Base-by-base conservation (phyloP, 2,113 vertebrate species). In the Mesitornis unicolor region DNA sequence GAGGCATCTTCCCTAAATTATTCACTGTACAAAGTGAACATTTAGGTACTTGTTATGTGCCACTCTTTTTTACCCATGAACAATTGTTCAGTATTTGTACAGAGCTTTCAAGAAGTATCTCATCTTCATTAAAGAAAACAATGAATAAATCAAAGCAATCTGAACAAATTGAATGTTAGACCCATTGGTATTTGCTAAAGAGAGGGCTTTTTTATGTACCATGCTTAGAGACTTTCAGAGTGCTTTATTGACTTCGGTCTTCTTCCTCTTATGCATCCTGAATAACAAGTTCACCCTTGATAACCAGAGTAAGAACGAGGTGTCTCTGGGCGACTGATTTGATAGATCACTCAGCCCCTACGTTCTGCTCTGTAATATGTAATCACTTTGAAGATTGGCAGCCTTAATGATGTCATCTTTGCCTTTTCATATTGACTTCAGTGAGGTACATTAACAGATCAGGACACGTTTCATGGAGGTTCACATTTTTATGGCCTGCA, bases 1-100 rank as follows among this genome's bases (percentile, higher is more conserved):
- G 42, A 54, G 12, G 33, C 5, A 10, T 2, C 16, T 71, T 31
- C 13, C 20, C 43, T 59, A 54, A 78, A 63, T 33, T 22, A 43
- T 45, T 70, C 16, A 26, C 25, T 47, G 11, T 38, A 28, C 47
- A 60, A 61, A 64, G 8, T 13, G 35, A 51, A 6, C 29, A 11
- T 29, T 33, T 10, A 50, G 35, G 13, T 6, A 53, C 3, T 48
- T 53, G 7, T 21, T 40, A 15, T 0, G 1, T 31, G n/a, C 22
- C 57, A 68, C 14, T 36, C 29, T 42, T 70, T 51, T 68, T 42
- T 31, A 57, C 7, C 10, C 19, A 29, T 18, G 28, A 60, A 20
- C 29, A 69, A 40, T 26, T 2, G 1, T 51, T 79, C 56, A 71
- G 11, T 18, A 7, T 64, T 88, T 43, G 16, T 67, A 48, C 26